Evolutionary conservation across 1,140 invertebrate species (phyloP), one percentile per base, ranked within the genome.

Genomic region (Saccostrea echinata): DNA sequence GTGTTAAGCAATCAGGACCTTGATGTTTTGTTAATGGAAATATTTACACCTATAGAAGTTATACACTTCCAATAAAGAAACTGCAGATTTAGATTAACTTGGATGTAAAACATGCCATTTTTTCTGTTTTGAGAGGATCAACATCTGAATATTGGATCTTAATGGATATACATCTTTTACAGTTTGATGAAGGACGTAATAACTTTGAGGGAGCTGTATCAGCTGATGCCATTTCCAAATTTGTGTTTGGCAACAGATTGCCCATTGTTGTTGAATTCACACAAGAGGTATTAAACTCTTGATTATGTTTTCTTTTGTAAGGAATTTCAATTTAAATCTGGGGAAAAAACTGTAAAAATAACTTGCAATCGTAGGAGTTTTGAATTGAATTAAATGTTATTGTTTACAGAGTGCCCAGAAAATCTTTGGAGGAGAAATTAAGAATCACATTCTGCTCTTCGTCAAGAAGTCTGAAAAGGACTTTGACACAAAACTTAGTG

Each of bases 401-500:
- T 53, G 90, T 86, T 61, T 83, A 43, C 43, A 96, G 95, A 99
- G 98, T 53, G 99, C 98, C 8, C 97, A 97, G 91, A 99, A 99
- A 95, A 99, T 99, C 94, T 99, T 99, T 94, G 98, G 98, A 91
- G 99, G 99, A 91, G 97, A 99, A 86, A 98, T 99, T 94, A 99
- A 99, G 95, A 97, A 97, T 90, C 99, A 99, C 94, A 96, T 99
- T 88, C 96, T 99, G 81, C 94, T 99, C 84, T 99, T 99, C 96
- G 95, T 99, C 80, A 98, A 97, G 93, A 98, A 99, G 95, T 92
- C 91, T 86, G 96, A 97, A 93, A 96, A 96, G 90, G 96, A 97
- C 91, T 95, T 97, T 27, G 97, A 98, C 80, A 96, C 96, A 12
- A 96, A 97, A 87, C 96, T 97, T 89, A 96, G 96, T 64, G 92